Conservation (phyloP, 1,140 invertebrate genomes). For the Akabosia matsudoensis region DNA sequence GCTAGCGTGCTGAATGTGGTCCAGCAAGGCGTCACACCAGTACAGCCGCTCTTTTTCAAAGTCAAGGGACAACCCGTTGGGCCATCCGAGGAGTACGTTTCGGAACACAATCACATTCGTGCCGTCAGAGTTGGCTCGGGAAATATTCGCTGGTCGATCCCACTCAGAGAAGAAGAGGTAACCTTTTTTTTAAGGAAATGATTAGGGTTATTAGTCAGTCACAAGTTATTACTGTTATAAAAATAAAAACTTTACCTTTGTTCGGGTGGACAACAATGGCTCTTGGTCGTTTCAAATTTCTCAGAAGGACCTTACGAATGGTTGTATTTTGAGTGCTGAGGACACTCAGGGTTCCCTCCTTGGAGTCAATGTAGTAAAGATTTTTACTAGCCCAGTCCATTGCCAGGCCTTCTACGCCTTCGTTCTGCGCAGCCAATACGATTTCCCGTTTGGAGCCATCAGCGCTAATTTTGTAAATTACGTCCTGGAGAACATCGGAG, state of each 20-base stretch:
- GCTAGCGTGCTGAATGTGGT: constrained; percentile 93
- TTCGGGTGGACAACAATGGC: constrained; percentile 96
- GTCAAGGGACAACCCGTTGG: constrained; percentile 91
- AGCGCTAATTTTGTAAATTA: constrained; percentile 85
- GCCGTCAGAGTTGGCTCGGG: constrained; percentile 82
- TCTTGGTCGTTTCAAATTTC: constrained; percentile 83
- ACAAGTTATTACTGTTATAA: no score
- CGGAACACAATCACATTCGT: constrained; percentile 80
- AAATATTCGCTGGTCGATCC: constrained; percentile 94
- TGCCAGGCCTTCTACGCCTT: constrained; percentile 93
- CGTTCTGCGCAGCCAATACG: constrained; percentile 91
- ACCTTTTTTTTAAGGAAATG: no score
- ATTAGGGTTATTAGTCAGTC: no score
- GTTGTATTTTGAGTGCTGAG: constrained; percentile 80
- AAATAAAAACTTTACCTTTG: no score
- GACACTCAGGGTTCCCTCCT: constrained; percentile 92
- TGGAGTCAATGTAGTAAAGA: constrained; percentile 95
- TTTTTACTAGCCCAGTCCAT: constrained; percentile 88
- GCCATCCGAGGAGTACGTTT: constrained; percentile 91
- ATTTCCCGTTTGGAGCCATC: constrained; percentile 86
- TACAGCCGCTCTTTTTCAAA: constrained; percentile 68
- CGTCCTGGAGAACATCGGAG: constrained; percentile 93
- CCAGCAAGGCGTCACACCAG: constrained; percentile 91
- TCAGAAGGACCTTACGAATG: constrained; percentile 76
- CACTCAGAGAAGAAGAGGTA: constrained; percentile 63